These are phyloP conservation scores for Hoplodrina blanda DNA, from an alignment of 2,888 invertebrate genomes.

Conservation along the genomic window DNA sequence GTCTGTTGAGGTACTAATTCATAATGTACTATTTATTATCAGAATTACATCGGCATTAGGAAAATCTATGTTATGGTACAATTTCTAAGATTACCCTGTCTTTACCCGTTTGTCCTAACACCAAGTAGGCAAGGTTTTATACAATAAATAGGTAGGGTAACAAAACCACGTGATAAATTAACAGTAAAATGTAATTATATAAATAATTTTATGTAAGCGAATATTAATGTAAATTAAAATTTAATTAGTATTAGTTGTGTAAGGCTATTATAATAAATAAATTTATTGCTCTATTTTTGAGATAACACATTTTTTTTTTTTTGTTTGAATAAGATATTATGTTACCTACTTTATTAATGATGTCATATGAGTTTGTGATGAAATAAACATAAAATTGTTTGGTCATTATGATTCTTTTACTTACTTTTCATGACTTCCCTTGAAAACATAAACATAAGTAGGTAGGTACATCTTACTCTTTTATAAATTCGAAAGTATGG, in stretches of 20 bases:
- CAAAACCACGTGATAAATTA: slow-evolving; percentile 87
- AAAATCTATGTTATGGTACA: slow-evolving; percentile 53
- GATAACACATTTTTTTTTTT: slow-evolving; percentile 73
- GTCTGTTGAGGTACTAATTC: slow-evolving; percentile 57
- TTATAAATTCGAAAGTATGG: too few relatives aligned
- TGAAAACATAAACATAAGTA: neutral
- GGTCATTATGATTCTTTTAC: slow-evolving; percentile 65
- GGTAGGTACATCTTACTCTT: too few relatives aligned
- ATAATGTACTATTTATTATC: slow-evolving; percentile 59
- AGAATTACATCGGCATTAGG: slow-evolving; percentile 55
- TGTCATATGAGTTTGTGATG: slow-evolving; percentile 81
- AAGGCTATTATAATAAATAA: slow-evolving; percentile 78
- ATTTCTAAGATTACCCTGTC: slow-evolving; percentile 46
- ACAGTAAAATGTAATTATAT: slow-evolving; percentile 80
- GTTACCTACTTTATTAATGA: slow-evolving; percentile 75
- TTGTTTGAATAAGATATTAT: slow-evolving; percentile 71
- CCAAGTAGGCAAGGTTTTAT: slow-evolving; percentile 59
- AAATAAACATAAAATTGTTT: slow-evolving; percentile 86
- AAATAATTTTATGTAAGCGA: slow-evolving; percentile 67
- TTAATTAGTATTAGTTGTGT: slow-evolving; percentile 71
- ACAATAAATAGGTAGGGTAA: slow-evolving; percentile 74
- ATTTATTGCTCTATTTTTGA: slow-evolving; percentile 73
- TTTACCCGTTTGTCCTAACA: slow-evolving; percentile 33
- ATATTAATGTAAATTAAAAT: slow-evolving; percentile 79
- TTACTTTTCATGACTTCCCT: slow-evolving; percentile 2